Conservation (phyloP, 2,797 vertebrate species). For the Amniataba percoides region DNA sequence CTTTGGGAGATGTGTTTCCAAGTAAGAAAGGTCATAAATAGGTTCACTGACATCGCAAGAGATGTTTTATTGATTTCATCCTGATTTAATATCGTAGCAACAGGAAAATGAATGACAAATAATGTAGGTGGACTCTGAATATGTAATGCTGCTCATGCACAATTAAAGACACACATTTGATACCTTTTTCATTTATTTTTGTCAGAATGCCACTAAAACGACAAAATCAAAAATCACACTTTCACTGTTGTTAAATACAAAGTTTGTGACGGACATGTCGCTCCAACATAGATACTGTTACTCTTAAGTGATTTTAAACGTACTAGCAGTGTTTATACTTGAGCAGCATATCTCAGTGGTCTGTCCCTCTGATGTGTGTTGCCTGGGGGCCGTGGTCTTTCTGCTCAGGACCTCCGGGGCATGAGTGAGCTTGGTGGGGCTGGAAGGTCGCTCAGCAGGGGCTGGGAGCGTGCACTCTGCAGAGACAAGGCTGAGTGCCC, state of each 20-base stretch:
- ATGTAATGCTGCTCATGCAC: background rate
- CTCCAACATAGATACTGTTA: background rate
- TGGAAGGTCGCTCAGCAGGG: constrained; percentile 75
- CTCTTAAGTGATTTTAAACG: constrained; percentile 7
- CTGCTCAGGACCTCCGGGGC: constrained; percentile 43
- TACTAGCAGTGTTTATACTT: background rate
- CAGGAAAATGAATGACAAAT: background rate
- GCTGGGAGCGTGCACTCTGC: constrained; percentile 66
- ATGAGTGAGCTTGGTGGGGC: constrained; percentile 43
- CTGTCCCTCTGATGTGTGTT: constrained; percentile 22
- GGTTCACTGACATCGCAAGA: constrained; percentile 21
- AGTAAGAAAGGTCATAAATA: constrained; percentile 24
- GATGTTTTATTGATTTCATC: constrained; percentile 51
- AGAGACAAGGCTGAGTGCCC: constrained; percentile 54
- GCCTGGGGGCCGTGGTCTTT: constrained; percentile 16
- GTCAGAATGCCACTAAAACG: background rate
- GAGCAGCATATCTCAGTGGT: constrained; percentile 2
- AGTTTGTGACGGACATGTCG: background rate
- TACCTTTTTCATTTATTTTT: background rate
- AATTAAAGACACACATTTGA: background rate
- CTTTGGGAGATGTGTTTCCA: constrained; percentile 39
- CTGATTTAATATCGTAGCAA: constrained; percentile 18
- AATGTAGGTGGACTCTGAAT: background rate
- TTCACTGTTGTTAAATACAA: background rate
- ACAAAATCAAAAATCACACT: background rate